Conservation (phyloP, 2,797 vertebrate genomes). For the Nyctibius grandis region DNA sequence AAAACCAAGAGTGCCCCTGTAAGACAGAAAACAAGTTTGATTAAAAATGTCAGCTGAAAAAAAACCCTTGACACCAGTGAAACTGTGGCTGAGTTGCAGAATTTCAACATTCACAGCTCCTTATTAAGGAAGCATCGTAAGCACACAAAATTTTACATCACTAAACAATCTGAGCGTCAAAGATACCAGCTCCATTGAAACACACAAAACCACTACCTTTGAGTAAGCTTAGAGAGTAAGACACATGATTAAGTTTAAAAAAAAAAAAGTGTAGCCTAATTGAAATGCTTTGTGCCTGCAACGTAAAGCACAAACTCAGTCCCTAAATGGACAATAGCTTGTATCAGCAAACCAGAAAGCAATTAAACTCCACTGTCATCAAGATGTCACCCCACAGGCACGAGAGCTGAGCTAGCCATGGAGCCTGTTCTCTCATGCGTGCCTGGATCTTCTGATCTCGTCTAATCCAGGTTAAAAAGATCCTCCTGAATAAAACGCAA, state of each 20-base stretch:
- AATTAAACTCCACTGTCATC: slow-evolving; percentile 45
- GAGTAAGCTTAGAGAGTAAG: neutral
- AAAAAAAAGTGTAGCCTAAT: neutral
- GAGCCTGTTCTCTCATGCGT: neutral
- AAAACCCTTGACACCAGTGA: neutral
- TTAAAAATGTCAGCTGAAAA: neutral
- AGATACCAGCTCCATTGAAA: fast-evolving
- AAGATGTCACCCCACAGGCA: slow-evolving; percentile 43
- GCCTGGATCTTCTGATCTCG: neutral
- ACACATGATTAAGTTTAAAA: neutral
- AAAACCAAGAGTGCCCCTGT: neutral
- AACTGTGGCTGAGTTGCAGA: neutral
- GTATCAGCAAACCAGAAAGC: slow-evolving; percentile 40
- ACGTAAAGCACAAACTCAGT: neutral
- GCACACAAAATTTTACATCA: neutral
- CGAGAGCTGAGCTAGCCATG: neutral
- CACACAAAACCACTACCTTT: fast-evolving
- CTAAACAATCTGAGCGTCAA: neutral
- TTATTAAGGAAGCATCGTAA: fast-evolving
- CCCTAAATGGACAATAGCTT: neutral
- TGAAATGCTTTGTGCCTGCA: neutral
- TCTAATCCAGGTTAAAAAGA: slow-evolving; percentile 1
- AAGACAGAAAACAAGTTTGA: neutral
- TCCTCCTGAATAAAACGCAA: neutral
- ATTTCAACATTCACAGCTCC: neutral